Evolutionary conservation across 1,140 invertebrate species (phyloP).

Genomic region (Halictus rubicundus): DNA sequence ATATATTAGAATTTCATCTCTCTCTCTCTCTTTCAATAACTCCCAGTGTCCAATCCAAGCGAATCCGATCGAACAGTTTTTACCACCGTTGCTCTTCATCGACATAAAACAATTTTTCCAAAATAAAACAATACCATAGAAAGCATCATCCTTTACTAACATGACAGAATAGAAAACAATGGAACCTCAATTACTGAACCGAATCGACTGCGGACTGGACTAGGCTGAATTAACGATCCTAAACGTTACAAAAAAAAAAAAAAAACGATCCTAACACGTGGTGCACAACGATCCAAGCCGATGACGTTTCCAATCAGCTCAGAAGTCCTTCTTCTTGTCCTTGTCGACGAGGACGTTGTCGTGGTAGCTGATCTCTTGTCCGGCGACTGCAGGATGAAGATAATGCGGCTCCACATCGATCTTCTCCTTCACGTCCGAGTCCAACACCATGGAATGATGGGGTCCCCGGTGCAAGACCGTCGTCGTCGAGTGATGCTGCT

Average conservation of each 20-base stretch:
- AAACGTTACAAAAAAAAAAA: conserved; percentile 10
- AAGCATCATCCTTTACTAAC: too few relatives aligned
- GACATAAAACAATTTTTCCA: too few relatives aligned
- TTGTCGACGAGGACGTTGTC: conserved; percentile 76
- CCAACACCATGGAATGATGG: conserved; percentile 76
- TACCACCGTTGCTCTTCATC: not conserved
- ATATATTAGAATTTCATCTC: conserved; percentile 65
- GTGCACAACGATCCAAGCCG: not conserved
- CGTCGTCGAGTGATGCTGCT: conserved; percentile 68
- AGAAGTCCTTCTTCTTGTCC: conserved; percentile 77
- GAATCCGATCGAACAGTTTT: not conserved
- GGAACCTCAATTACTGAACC: not conserved
- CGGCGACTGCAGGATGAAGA: conserved; percentile 79
- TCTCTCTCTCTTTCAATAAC: conserved; percentile 23
- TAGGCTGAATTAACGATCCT: conserved; percentile 28
- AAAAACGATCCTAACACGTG: conserved; percentile 5
- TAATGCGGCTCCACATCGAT: conserved; percentile 81
- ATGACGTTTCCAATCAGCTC: not conserved
- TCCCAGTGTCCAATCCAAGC: not conserved
- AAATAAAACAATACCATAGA: too few relatives aligned
- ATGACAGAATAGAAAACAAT: too few relatives aligned
- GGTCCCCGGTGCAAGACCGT: conserved; percentile 72
- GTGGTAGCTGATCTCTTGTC: conserved; percentile 81
- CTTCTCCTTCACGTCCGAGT: conserved; percentile 78
- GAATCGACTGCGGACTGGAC: conserved; percentile 4